Percentiles rank a stretch among this genome's conserved stretches.
phyloP scores from a whole-genome alignment of 2,113 vertebrate genomes.

The Pluvianellus socialis region DNA sequence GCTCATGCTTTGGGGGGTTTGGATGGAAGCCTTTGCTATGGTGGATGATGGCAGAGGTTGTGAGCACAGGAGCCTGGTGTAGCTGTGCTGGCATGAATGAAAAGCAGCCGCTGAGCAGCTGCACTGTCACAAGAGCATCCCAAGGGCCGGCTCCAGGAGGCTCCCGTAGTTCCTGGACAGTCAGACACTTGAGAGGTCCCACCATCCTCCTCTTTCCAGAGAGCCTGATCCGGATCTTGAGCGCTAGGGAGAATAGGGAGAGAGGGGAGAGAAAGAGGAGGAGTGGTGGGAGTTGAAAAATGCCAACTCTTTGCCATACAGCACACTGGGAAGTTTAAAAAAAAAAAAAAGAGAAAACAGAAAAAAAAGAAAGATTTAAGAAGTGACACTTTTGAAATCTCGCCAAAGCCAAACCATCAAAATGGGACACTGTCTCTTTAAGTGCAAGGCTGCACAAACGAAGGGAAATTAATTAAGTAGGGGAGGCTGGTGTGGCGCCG shows the following conservation, averaged over 20 bases:
- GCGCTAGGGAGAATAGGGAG: neutral
- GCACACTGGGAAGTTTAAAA: slow-evolving; percentile 42
- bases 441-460: slow-evolving; percentile 77
- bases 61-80: neutral
- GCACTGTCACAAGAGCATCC: neutral
- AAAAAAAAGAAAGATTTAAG: slow-evolving; percentile 66
- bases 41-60: neutral
- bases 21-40: neutral
- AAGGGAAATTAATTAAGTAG: slow-evolving; percentile 93
- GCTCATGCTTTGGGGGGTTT: neutral
- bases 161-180: neutral
- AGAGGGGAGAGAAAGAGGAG: neutral
- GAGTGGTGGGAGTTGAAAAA: slow-evolving; percentile 24
- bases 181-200: neutral
- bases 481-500: slow-evolving; percentile 84
- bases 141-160: neutral
- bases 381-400: slow-evolving; percentile 73
- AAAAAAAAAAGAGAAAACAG: neutral
- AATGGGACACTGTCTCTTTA: slow-evolving; percentile 80
- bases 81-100: neutral
- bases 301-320: slow-evolving; percentile 48
- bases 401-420: slow-evolving; percentile 72
- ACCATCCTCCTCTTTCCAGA: neutral
- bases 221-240: neutral
- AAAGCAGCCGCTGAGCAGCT: neutral